A percentile compares a stretch with the other conserved stretches of the same genome.
These are phyloP conservation scores for Helarctos malayanus DNA, from an alignment of 2,797 vertebrate genomes.

Conservation along the genomic window DNA sequence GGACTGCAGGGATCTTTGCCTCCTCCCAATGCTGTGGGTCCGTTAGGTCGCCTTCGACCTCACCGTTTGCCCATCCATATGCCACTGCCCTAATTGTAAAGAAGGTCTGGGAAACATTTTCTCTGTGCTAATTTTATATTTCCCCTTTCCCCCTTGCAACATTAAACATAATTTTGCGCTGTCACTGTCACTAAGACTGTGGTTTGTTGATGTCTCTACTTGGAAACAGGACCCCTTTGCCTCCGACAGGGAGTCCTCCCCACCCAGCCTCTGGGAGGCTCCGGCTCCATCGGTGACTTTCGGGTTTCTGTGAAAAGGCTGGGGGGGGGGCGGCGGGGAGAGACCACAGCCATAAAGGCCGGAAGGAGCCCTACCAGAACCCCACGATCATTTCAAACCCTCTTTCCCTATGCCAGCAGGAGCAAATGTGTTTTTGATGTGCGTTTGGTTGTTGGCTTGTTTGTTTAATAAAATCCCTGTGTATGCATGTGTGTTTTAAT, in stretches of 20 bases:
- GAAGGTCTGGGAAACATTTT: conserved; percentile 85
- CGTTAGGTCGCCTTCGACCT: background rate
- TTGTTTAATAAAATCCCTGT: conserved; percentile 67
- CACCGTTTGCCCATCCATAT: background rate
- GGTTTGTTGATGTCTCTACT: conserved; percentile 86
- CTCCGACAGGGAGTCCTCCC: conserved; percentile 80
- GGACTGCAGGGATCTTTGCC: background rate
- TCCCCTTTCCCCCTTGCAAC: conserved; percentile 84
- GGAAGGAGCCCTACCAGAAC: background rate
- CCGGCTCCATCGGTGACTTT: conserved; percentile 76
- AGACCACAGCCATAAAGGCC: background rate
- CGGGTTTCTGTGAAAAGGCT: background rate
- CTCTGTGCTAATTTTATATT: conserved; percentile 83
- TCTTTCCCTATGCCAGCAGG: background rate
- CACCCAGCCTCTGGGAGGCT: conserved; percentile 58
- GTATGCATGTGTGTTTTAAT: background rate
- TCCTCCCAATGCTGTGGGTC: too few species aligned
- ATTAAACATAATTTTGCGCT: conserved; percentile 85
- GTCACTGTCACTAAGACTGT: conserved; percentile 85
- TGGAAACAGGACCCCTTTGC: conserved; percentile 78
- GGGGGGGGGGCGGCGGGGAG: background rate
- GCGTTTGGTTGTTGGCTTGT: conserved; percentile 53
- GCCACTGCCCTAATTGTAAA: conserved; percentile 64
- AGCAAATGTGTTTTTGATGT: conserved; percentile 45
- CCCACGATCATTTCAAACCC: background rate